Conservation (phyloP, 2,888 invertebrate species). For the Cosmia trapezina region DNA sequence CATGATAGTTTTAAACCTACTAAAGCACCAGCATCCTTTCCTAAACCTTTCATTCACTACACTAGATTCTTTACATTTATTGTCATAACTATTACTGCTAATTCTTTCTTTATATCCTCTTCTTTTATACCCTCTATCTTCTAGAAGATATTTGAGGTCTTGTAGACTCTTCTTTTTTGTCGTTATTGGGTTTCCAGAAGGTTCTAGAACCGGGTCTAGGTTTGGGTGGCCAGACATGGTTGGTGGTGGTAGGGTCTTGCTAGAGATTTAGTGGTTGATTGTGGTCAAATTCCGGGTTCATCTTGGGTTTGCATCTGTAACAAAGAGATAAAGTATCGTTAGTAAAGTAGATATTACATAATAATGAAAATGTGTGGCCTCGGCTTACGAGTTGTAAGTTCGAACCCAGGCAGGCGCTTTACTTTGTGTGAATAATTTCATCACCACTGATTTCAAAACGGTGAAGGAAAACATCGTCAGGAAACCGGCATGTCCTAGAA, state of each 20-base stretch:
- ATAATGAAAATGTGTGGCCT: too few species aligned
- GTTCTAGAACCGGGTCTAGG: slow-evolving; percentile 66
- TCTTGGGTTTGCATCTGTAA: slow-evolving; percentile 86
- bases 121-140: slow-evolving; percentile 84
- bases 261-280: slow-evolving; percentile 59
- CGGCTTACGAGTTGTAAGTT: too few species aligned
- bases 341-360: not conserved
- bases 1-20: slow-evolving; percentile 84
- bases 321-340: slow-evolving; percentile 65
- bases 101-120: slow-evolving; percentile 71
- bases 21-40: slow-evolving; percentile 82
- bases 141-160: slow-evolving; percentile 85
- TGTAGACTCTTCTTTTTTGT: slow-evolving; percentile 80
- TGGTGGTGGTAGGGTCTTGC: slow-evolving; percentile 62
- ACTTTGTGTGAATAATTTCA: too few species aligned
- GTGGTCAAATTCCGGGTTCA: slow-evolving; percentile 83
- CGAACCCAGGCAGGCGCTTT: too few species aligned
- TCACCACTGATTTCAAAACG: too few species aligned
- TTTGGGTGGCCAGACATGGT: slow-evolving; percentile 75
- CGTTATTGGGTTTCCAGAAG: slow-evolving; percentile 81
- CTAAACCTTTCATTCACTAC: slow-evolving; percentile 74
- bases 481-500: too few species aligned
- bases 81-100: slow-evolving; percentile 81
- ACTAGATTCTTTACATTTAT: slow-evolving; percentile 75
- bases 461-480: too few species aligned